These are phyloP conservation scores for Sinocyclocheilus anshuiensis DNA, from an alignment of 2,113 vertebrate genomes.

Conservation along the genomic window DNA sequence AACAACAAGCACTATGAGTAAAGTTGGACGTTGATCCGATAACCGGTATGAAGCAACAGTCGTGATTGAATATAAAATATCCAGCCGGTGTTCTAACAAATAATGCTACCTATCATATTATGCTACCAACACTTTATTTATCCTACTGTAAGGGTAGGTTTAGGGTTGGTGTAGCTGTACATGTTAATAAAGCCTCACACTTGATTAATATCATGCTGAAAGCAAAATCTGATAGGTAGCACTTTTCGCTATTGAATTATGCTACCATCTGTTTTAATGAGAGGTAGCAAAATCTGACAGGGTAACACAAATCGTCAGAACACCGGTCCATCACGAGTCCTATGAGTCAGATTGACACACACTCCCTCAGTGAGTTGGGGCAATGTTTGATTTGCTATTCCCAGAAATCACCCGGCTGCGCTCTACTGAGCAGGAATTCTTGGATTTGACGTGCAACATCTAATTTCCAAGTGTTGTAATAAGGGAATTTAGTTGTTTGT, in stretches of 20 bases:
- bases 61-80: slow-evolving; percentile 5
- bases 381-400: slow-evolving; percentile 48
- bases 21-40: not conserved
- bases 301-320: too few relatives aligned
- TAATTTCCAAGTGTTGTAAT: not conserved
- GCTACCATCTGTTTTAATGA: too few relatives aligned
- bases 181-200: too few relatives aligned
- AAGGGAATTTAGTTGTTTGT: not conserved
- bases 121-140: too few relatives aligned
- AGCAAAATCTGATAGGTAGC: too few relatives aligned
- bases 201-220: too few relatives aligned
- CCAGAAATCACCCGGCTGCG: slow-evolving; percentile 29
- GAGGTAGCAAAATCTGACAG: too few relatives aligned
- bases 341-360: slow-evolving; percentile 35
- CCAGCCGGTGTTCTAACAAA: too few relatives aligned
- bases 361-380: not conserved
- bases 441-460: slow-evolving; percentile 13
- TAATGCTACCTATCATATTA: too few relatives aligned
- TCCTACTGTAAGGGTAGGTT: too few relatives aligned
- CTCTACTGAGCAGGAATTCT: not conserved
- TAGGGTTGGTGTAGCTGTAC: too few relatives aligned
- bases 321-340: slow-evolving; percentile 1
- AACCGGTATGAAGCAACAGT: not conserved
- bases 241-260: too few relatives aligned
- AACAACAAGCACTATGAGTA: not conserved